A percentile compares a stretch with the other conserved stretches of the same genome.
Conservation (phyloP, 1,140 invertebrate species). For the Whitmania pigra region DNA sequence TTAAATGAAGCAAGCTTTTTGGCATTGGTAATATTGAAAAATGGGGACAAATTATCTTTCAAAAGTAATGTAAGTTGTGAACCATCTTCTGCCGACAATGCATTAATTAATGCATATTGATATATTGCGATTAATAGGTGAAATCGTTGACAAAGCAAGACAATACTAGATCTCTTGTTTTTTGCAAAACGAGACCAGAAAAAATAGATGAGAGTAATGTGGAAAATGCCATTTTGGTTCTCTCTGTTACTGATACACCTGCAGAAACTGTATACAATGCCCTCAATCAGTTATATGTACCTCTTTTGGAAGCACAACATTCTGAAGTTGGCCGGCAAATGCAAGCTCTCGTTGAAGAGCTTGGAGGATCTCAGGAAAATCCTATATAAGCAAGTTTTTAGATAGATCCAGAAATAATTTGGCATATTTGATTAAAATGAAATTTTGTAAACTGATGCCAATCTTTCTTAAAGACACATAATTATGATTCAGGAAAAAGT, state of each 20-base stretch:
- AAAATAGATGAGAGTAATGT: not conserved
- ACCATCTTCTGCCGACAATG: too few relatives aligned
- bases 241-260: not conserved
- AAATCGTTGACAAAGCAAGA: not conserved
- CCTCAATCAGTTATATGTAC: not conserved
- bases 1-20: too few relatives aligned
- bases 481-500: too few relatives aligned
- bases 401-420: not conserved
- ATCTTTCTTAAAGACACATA: not conserved
- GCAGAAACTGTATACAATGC: not conserved
- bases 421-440: not conserved
- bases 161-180: not conserved
- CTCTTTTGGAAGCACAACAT: not conserved
- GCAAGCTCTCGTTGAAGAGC: not conserved
- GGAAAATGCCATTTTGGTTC: not conserved
- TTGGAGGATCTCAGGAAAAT: not conserved
- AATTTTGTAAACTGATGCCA: not conserved
- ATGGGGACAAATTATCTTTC: too few relatives aligned
- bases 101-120: too few relatives aligned
- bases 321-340: not conserved
- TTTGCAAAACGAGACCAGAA: constrained; percentile 6
- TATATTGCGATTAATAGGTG: not conserved
- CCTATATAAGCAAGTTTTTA: not conserved
- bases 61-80: too few relatives aligned
- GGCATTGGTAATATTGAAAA: too few relatives aligned